A percentile compares a stretch with the other conserved stretches of the same genome.
Evolutionary conservation across 2,888 invertebrate genomes (phyloP).

Genomic region (Calameuta filiformis): DNA sequence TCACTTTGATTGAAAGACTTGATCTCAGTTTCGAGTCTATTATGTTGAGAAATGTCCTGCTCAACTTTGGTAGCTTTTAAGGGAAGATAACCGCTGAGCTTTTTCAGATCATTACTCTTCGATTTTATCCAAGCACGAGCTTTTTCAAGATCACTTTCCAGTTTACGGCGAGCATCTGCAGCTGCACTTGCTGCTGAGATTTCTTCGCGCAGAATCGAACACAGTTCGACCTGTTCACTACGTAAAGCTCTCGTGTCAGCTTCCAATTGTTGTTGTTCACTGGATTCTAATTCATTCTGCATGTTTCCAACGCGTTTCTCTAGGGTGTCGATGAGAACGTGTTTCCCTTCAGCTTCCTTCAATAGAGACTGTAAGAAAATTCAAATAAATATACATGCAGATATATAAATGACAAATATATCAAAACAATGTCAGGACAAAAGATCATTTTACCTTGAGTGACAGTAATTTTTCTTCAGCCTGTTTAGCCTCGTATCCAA

Average conservation of each 20-base stretch:
- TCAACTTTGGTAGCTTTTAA: slow-evolving; percentile 86
- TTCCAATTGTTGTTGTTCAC: slow-evolving; percentile 84
- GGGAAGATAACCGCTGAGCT: slow-evolving; percentile 81
- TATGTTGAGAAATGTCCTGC: slow-evolving; percentile 81
- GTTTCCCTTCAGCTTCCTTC: slow-evolving; percentile 88
- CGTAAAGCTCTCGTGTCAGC: slow-evolving; percentile 78
- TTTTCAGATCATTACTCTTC: slow-evolving; percentile 80
- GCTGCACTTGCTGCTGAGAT: slow-evolving; percentile 78
- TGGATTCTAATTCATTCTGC: slow-evolving; percentile 85
- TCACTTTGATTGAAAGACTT: slow-evolving; percentile 81
- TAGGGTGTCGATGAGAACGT: slow-evolving; percentile 82
- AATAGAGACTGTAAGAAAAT: slow-evolving; percentile 69
- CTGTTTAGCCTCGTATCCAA: slow-evolving; percentile 82
- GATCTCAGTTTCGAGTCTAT: slow-evolving; percentile 80
- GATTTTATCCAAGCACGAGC: slow-evolving; percentile 84
- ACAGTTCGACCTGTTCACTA: slow-evolving; percentile 80
- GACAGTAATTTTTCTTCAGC: slow-evolving; percentile 80
- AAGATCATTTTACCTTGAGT: slow-evolving; percentile 68
- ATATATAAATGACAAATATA: neutral
- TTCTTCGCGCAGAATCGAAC: slow-evolving; percentile 77
- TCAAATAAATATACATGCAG: neutral
- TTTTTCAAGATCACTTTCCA: slow-evolving; percentile 83
- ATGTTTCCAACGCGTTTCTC: slow-evolving; percentile 87
- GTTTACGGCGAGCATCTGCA: slow-evolving; percentile 77
- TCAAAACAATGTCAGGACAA: slow-evolving; percentile 3